Base-by-base conservation (phyloP, 2,797 vertebrate species). In the Rousettus madagascariensis region DNA sequence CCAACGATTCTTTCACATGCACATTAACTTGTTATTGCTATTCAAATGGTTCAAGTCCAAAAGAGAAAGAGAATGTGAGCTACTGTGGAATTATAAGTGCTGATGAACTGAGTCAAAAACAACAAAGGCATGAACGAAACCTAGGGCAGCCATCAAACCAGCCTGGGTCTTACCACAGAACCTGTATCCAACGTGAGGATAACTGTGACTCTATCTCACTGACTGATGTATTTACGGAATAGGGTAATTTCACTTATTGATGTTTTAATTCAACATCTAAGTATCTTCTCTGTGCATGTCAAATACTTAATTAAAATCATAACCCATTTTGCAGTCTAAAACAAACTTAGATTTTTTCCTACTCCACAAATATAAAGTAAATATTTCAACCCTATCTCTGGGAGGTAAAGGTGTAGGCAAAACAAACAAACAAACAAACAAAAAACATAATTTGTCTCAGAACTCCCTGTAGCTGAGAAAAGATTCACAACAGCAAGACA, bases 21-120 rank as follows among this genome's bases (percentile, higher is more conserved):
- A 46, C 11, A 19, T 49, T 43, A 93, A 74, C 57, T 41, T 90
- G 71, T 82, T 85, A 97, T 92, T 90, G 97, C 79, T 38, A 77
- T 93, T 97, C 95, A 94, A 94, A 97, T 97, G 95, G 97, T 97
- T 96, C 80, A 94, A 95, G 69, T 80, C 90, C 10, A 7, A 49
- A 78, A 13, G 9, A 68, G 16, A 86, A 96, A 30, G 17, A 90
- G 65, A 96, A 68, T 28, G 69, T 61, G 43, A 97, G 24, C 93
- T 94, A 80, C 28, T 75, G 16, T 19, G 91, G 43, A 96, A 55
- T 90, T 68, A 92, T 86, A 85, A 41, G 1, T 17, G 20, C 5
- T 94, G 83, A 97, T 92, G 38, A 89, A 20, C 26, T 59, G 74
- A 24, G 68, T 83, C 92, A 82, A 8, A 83, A 69, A 95, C 36